Evolutionary conservation across 2,888 invertebrate species (phyloP), one percentile per base, ranked within the genome.

Genomic region (Omphaloscelis lunosa): DNA sequence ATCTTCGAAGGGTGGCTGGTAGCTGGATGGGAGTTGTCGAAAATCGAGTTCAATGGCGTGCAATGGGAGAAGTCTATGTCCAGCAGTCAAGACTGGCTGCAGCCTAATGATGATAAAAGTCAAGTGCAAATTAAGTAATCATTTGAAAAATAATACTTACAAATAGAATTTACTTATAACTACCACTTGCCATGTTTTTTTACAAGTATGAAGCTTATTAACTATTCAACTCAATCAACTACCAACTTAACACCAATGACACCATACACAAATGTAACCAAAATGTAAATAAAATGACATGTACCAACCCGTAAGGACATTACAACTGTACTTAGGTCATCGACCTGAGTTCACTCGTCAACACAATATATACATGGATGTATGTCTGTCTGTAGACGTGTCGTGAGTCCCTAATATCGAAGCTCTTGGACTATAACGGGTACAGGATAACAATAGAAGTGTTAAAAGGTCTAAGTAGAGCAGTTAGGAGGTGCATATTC

Each of bases 251-350:
- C 41, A 72, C 12, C 23, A 45, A 27, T 79, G 59, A 41, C 56
- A 59, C 11, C 27, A 48, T n/a, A 63, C 29, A 17, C 45, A 62
- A 72, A 70, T 86, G 71, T 72, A 41, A 29, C 70, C 41, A 75
- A 79, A 71, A 80, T 78, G 48, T 79, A 77, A 73, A 86, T 66
- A 70, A 69, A 74, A 79, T 72, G 69, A 27, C 48, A 73, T 72
- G 45, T 69, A 65, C 73, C 27, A 69, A 65, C 72, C 77, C 66
- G 70, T 76, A 87, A 85, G 88, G 87, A 85, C 78, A 78, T 76
- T 77, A 81, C 66, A 72, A 87, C 88, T 82, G 89, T 86, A 80
- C 81, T 39, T 58, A 51, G 89, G 77, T 66, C 83, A 78, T 71
- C 73, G 83, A 89, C 84, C 88, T 53, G 61, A 75, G 70, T 66